Conservation (phyloP, 2,113 vertebrate genomes). For the Cinclus mexicanus region DNA sequence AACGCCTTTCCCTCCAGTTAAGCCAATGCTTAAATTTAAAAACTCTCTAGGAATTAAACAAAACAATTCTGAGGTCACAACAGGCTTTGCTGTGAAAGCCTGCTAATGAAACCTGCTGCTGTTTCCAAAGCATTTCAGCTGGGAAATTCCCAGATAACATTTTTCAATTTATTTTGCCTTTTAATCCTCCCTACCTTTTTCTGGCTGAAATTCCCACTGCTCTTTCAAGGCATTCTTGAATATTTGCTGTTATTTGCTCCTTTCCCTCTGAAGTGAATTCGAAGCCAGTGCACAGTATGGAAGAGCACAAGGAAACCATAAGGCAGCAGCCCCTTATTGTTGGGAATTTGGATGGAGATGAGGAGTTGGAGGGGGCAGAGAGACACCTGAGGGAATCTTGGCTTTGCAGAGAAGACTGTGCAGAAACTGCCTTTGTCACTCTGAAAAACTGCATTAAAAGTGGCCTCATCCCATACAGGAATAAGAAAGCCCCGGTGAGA, state of each 20-base stretch:
- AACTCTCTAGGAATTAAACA: neutral
- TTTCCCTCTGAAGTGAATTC: neutral
- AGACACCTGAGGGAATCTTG: neutral
- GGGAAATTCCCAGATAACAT: neutral
- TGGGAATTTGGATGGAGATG: neutral
- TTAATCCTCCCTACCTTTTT: neutral
- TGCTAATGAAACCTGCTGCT: neutral
- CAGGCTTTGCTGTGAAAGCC: neutral
- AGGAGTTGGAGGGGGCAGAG: neutral
- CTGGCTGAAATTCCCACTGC: neutral
- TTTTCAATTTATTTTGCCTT: neutral
- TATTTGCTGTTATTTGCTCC: neutral
- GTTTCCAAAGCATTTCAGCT: neutral
- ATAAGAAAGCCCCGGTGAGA: fast-evolving
- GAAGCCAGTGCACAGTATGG: neutral
- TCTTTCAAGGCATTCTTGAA: neutral
- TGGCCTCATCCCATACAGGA: neutral
- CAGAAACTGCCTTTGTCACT: neutral
- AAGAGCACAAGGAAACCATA: neutral
- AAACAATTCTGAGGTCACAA: neutral
- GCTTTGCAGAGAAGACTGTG: neutral
- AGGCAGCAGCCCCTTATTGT: neutral
- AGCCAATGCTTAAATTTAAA: neutral
- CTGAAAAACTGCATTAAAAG: neutral
- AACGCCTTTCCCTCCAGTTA: neutral